Evolutionary conservation across 1,140 invertebrate genomes (phyloP), one percentile per base, ranked within the genome.

Genomic region (Battus philenor): DNA sequence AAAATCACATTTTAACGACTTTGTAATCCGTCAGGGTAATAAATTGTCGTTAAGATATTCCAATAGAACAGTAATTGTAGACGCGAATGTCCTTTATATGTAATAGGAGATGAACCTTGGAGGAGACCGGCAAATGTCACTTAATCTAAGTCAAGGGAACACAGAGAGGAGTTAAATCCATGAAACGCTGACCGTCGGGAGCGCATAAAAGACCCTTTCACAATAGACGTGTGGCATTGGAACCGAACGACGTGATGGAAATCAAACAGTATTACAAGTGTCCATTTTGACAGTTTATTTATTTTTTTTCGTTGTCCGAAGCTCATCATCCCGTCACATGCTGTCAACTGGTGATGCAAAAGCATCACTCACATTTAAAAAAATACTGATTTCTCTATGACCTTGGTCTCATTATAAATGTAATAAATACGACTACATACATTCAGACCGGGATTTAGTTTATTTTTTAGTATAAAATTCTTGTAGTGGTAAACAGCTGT

Each of bases 61-160:
- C n/a, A n/a, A n/a, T n/a, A n/a, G n/a, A n/a, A n/a, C n/a, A n/a
- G n/a, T n/a, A n/a, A n/a, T n/a, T n/a, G n/a, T n/a, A n/a, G n/a
- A n/a, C n/a, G n/a, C n/a, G n/a, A n/a, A n/a, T n/a, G n/a, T n/a
- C n/a, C n/a, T n/a, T n/a, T n/a, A n/a, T n/a, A n/a, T 20, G 6
- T 20, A 20, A 20, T 20, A 20, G 18, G 18, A 20, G 18, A 20
- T 20, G 36, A 6, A 24, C 36, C 36, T 41, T 27, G 24, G 24
- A 9, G 6, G 32, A 36, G 22, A 16, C 9, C 38, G 26, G 38
- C 9, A 41, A 27, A 29, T 27, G 13, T 6, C 24, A 27, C 38
- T 27, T 26, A 41, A 41, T 41, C 38, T 41, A 41, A 41, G 38
- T 17, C 38, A 41, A 41, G 38, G 15, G 24, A 16, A 41, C 15